These are phyloP conservation scores for Daubentonia madagascariensis DNA, from an alignment of 2,113 vertebrate genomes.

Conservation along the genomic window DNA sequence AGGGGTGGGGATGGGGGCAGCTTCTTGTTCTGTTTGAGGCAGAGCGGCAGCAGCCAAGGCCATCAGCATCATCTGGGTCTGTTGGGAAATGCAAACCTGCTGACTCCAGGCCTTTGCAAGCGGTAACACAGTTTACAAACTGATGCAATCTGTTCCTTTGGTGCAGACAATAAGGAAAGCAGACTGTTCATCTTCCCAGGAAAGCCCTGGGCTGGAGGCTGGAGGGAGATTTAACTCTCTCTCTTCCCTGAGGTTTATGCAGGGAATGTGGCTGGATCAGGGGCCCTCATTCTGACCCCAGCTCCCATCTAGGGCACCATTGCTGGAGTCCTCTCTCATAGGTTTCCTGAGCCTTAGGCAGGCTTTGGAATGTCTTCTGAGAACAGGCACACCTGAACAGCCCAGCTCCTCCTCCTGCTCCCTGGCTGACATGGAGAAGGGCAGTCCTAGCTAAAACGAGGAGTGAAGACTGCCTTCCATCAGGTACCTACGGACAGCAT, in stretches of 20 bases:
- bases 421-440: not conserved
- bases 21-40: slow-evolving; percentile 33
- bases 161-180: slow-evolving; percentile 69
- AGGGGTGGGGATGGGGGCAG: not conserved
- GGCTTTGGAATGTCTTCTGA: not conserved
- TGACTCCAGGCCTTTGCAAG: slow-evolving; percentile 70
- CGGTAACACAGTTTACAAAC: slow-evolving; percentile 73
- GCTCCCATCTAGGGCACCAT: not conserved
- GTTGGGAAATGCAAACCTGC: slow-evolving; percentile 70
- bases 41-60: slow-evolving; percentile 31
- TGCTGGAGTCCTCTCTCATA: not conserved
- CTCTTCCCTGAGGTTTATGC: not conserved
- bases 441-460: not conserved
- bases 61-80: not conserved
- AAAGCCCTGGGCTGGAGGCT: slow-evolving; percentile 43
- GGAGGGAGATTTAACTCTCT: slow-evolving; percentile 35
- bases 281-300: not conserved
- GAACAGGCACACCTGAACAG: not conserved
- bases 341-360: not conserved
- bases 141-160: slow-evolving; percentile 73
- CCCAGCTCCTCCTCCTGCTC: not conserved
- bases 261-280: not conserved
- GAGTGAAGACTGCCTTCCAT: not conserved
- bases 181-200: slow-evolving; percentile 67
- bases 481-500: not conserved